Conservation (phyloP, 2,888 invertebrate genomes). For the Salticus scenicus region DNA sequence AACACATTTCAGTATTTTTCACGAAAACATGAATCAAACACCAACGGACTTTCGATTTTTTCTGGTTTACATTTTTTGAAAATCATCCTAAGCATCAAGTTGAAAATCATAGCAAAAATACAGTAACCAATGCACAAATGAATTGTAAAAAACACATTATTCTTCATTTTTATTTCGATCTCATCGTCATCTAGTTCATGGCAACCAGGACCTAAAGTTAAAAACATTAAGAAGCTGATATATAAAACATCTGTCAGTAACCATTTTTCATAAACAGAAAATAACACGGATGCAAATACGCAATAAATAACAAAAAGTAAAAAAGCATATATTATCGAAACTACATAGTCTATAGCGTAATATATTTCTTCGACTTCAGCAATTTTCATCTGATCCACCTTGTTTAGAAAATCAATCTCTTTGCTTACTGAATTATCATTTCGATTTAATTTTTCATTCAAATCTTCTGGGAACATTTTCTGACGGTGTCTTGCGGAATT, state of each 20-base stretch:
- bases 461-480: background rate
- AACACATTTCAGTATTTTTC: background rate
- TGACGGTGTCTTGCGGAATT: background rate
- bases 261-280: slow-evolving; percentile 13
- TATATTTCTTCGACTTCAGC: background rate
- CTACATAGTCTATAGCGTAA: slow-evolving; percentile 16
- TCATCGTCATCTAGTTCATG: slow-evolving; percentile 23
- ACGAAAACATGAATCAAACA: background rate
- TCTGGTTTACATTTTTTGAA: background rate
- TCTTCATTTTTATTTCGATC: slow-evolving; percentile 12
- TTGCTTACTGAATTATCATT: background rate
- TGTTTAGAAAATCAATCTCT: background rate
- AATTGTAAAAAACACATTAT: slow-evolving; percentile 17
- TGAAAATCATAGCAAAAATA: slow-evolving; percentile 48
- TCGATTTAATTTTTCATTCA: background rate
- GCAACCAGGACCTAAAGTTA: slow-evolving; percentile 44
- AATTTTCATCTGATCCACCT: background rate
- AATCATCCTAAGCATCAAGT: slow-evolving; percentile 23
- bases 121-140: slow-evolving; percentile 40
- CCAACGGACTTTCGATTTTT: background rate
- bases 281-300: slow-evolving; percentile 25
- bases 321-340: slow-evolving; percentile 38
- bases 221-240: slow-evolving; percentile 60
- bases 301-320: slow-evolving; percentile 49
- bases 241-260: slow-evolving; percentile 37